Percentiles rank a stretch among this genome's conserved stretches.
Evolutionary conservation across 2,797 vertebrate species (phyloP).

Genomic region (Melanotaenia boesemani): DNA sequence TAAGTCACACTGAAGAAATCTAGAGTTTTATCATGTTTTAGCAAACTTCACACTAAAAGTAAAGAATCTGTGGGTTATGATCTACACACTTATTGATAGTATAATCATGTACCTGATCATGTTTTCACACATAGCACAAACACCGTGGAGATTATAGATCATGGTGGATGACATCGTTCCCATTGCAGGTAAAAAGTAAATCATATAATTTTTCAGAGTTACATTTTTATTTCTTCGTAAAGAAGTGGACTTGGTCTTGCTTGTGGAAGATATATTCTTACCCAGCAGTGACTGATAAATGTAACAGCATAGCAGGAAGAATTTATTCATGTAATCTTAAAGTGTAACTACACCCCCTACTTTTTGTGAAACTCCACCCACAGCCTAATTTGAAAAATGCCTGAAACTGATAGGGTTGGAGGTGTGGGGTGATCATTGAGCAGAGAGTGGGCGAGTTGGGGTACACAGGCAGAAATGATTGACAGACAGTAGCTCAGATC

Average conservation of each 20-base stretch:
- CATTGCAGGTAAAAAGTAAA: background rate
- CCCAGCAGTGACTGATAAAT: background rate
- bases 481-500: no score
- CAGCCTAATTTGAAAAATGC: no score
- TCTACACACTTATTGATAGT: background rate
- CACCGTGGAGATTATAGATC: conserved; percentile 30
- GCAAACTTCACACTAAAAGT: background rate
- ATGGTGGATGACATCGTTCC: background rate
- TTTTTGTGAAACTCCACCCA: no score
- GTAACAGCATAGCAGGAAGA: background rate
- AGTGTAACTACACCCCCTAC: no score
- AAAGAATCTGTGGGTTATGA: background rate
- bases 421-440: no score
- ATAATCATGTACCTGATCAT: conserved; percentile 22
- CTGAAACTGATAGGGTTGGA: no score
- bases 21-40: background rate
- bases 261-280: background rate
- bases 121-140: conserved; percentile 29
- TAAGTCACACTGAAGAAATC: background rate
- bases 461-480: no score
- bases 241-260: background rate
- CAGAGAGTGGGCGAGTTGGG: no score
- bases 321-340: background rate
- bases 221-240: conserved; percentile 2
- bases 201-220: conserved; percentile 4